These are phyloP conservation scores for Pelecanus crispus DNA, from an alignment of 2,113 vertebrate genomes.

Conservation along the genomic window DNA sequence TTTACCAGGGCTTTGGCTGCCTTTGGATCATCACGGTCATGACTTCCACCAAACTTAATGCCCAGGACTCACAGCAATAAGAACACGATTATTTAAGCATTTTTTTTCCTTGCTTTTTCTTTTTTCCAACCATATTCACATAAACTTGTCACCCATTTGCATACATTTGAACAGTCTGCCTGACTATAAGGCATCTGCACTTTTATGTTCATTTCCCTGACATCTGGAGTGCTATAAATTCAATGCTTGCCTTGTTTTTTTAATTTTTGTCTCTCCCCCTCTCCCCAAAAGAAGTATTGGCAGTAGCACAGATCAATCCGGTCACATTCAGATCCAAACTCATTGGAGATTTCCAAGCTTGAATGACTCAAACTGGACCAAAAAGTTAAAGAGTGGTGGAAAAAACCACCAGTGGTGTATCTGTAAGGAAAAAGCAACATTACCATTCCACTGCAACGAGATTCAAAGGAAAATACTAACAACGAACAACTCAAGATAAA, in stretches of 20 bases:
- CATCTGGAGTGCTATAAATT: constrained; percentile 68
- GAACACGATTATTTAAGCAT: background rate
- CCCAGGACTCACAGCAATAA: background rate
- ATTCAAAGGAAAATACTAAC: background rate
- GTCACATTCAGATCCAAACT: background rate
- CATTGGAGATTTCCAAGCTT: background rate
- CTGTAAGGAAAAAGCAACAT: background rate
- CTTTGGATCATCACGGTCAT: background rate
- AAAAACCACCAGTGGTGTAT: background rate
- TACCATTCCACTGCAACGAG: background rate
- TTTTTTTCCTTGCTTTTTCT: background rate
- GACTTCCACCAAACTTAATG: background rate
- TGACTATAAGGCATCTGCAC: constrained; percentile 59
- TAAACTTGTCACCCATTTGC: constrained; percentile 61
- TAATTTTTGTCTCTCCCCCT: background rate
- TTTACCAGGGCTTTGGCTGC: background rate
- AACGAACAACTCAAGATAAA: background rate
- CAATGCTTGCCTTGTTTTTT: constrained; percentile 33
- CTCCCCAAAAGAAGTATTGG: background rate
- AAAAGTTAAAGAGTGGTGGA: background rate
- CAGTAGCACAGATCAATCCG: background rate
- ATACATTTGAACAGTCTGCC: constrained; percentile 48
- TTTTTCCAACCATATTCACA: constrained; percentile 2
- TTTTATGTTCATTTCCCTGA: constrained; percentile 54
- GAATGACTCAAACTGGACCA: background rate